These are phyloP conservation scores for Actinostola sp. DNA, from an alignment of 92 coral and sea anemone genomes.

Conservation along the genomic window DNA sequence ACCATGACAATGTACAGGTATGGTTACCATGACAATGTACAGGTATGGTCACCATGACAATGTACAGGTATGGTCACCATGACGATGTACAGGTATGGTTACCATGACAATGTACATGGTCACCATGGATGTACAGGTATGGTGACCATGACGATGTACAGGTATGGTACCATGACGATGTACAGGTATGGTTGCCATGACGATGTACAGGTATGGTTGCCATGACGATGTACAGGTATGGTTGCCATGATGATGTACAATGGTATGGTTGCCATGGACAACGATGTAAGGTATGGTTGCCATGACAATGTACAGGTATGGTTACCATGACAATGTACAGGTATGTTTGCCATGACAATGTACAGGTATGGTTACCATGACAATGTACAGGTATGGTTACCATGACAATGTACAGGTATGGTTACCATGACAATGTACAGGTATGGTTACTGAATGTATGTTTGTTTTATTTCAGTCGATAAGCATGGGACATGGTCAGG, in stretches of 20 bases:
- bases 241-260: neutral
- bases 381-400: constrained; percentile 84
- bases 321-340: neutral
- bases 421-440: neutral
- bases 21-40: neutral
- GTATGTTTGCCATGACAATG: neutral
- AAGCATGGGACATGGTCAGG: constrained; percentile 39
- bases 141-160: neutral
- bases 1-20: constrained; percentile 95
- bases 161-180: constrained; percentile 70
- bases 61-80: too few species aligned
- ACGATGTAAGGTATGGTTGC: too few species aligned
- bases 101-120: neutral
- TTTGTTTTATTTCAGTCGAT: constrained; percentile 35
- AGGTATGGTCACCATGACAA: neutral
- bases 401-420: neutral
- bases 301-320: constrained; percentile 82
- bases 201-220: neutral
- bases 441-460: neutral
- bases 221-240: constrained; percentile 81
- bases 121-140: too few species aligned
- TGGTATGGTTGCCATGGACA: neutral
- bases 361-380: too few species aligned
- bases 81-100: constrained; percentile 84
- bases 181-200: constrained; percentile 65